These are phyloP conservation scores for Sebastes ruberrimus DNA, from an alignment of 2,797 vertebrate species.

Conservation along the genomic window DNA sequence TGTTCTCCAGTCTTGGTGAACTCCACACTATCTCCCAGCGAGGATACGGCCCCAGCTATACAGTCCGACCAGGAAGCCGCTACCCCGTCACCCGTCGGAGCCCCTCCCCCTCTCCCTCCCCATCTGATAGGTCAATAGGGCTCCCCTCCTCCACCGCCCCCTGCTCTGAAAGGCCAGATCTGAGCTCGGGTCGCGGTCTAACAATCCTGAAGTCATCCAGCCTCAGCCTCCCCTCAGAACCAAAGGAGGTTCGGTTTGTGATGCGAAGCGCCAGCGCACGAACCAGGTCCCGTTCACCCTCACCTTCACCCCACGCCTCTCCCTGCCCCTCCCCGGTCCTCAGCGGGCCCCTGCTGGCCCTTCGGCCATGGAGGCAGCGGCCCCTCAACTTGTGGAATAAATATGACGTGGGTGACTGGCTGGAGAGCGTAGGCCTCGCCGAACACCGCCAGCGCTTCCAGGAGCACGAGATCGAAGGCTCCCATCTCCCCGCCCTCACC, in stretches of 20 bases:
- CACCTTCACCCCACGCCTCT: constrained; percentile 84
- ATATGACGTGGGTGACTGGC: constrained; percentile 98
- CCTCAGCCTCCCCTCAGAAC: constrained; percentile 96
- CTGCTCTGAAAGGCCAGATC: constrained; percentile 70
- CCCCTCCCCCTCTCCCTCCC: constrained; percentile 92
- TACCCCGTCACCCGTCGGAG: constrained; percentile 94
- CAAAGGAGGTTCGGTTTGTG: constrained; percentile 97
- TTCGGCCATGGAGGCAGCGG: constrained; percentile 95
- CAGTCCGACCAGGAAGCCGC: constrained; percentile 93
- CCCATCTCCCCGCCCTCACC: constrained; percentile 95
- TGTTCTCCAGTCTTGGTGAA: constrained; percentile 98
- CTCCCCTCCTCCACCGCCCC: constrained; percentile 65
- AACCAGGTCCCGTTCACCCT: constrained; percentile 90
- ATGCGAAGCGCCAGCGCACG: constrained; percentile 95
- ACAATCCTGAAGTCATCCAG: constrained; percentile 99
- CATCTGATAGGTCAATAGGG: constrained; percentile 88
- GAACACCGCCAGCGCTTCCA: constrained; percentile 97
- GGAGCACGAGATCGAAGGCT: constrained; percentile 98
- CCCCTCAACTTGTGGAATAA: constrained; percentile 97
- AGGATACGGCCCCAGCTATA: constrained; percentile 92
- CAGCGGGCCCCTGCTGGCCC: constrained; percentile 88
- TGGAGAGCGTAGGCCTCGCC: constrained; percentile 96
- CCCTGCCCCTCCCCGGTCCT: constrained; percentile 86
- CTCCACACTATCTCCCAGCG: constrained; percentile 98
- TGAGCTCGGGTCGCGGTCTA: constrained; percentile 75